phyloP scores from a whole-genome alignment of 2,113 vertebrate genomes.

The Carollia perspicillata region DNA sequence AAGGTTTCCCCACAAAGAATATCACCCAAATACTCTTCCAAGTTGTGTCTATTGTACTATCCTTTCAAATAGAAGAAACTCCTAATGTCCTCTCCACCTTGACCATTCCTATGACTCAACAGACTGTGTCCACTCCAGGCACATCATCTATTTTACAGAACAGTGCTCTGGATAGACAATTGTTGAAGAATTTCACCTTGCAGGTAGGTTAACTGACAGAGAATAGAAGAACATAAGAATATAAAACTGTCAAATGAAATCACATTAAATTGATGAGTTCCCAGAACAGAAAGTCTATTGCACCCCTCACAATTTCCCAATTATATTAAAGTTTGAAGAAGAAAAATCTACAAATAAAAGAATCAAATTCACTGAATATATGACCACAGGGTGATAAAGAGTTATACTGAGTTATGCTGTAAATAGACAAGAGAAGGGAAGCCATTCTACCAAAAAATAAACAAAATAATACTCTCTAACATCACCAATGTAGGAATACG shows the following conservation, averaged over 20 bases:
- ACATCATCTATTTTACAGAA: slow-evolving; percentile 55
- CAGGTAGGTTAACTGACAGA: slow-evolving; percentile 67
- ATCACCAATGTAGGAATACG: background rate
- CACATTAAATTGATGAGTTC: slow-evolving; percentile 70
- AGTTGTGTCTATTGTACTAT: background rate
- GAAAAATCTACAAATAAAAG: slow-evolving; percentile 36
- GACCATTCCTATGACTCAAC: slow-evolving; percentile 25
- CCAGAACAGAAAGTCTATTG: slow-evolving; percentile 53
- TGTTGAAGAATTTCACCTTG: slow-evolving; percentile 70
- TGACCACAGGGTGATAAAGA: slow-evolving; percentile 13
- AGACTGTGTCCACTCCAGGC: background rate
- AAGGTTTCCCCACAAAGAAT: background rate
- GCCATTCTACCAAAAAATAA: background rate
- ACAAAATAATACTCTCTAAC: background rate
- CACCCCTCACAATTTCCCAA: slow-evolving; percentile 36
- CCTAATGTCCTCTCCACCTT: background rate
- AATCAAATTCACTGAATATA: background rate
- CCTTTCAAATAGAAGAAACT: slow-evolving; percentile 2
- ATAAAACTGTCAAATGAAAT: slow-evolving; percentile 71
- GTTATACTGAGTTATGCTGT: background rate
- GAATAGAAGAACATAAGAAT: slow-evolving; percentile 49
- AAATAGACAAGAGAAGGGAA: slow-evolving; percentile 24
- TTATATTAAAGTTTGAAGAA: slow-evolving; percentile 46
- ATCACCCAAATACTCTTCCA: background rate
- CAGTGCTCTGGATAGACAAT: slow-evolving; percentile 58